phyloP scores from a whole-genome alignment of 2,113 vertebrate species.

The Brienomyrus brachyistius region DNA sequence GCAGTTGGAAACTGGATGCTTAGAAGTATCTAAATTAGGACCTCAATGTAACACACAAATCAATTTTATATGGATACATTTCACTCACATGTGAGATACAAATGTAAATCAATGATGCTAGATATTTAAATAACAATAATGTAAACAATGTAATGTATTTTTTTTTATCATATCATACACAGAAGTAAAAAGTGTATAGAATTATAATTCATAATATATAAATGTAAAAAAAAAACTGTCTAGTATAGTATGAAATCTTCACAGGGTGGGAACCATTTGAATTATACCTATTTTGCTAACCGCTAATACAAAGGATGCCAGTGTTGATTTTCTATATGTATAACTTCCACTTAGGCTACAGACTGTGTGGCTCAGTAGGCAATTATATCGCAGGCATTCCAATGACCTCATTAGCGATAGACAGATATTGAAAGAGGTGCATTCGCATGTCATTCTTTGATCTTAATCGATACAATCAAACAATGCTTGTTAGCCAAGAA shows the following conservation, averaged over 20 bases:
- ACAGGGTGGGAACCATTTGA: neutral
- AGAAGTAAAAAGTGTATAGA: neutral
- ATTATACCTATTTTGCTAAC: neutral
- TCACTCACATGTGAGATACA: neutral
- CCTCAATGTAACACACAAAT: neutral
- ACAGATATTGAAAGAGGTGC: neutral
- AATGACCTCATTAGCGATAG: neutral
- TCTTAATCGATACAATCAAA: conserved; percentile 10
- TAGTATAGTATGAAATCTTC: neutral
- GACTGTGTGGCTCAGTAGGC: neutral
- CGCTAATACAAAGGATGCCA: neutral
- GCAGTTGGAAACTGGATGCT: neutral
- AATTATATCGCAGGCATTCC: neutral
- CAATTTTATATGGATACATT: neutral
- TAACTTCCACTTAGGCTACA: neutral
- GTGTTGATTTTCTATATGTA: neutral
- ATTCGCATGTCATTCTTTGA: neutral
- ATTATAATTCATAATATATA: neutral
- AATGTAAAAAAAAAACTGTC: neutral
- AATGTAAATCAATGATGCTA: neutral
- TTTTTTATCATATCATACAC: neutral
- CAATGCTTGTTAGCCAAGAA: neutral
- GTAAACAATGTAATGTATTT: neutral
- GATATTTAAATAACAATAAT: neutral
- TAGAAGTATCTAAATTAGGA: neutral